Conservation (phyloP, 2,888 invertebrate genomes). For the Drosophila silvestris region DNA sequence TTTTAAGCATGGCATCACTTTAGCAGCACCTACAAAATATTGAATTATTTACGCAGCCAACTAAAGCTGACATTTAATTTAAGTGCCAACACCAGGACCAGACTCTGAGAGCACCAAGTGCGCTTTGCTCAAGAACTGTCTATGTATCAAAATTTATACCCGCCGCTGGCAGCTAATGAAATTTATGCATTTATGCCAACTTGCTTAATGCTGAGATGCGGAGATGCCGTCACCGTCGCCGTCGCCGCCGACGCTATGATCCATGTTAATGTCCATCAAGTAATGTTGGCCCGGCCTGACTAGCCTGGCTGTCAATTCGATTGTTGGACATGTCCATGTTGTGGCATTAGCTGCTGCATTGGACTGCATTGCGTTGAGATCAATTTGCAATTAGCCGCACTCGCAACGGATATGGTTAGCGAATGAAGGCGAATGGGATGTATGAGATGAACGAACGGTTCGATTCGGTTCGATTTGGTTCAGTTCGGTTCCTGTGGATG, state of each 20-base stretch:
- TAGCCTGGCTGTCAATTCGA: conserved; percentile 76
- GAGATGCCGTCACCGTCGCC: conserved; percentile 21
- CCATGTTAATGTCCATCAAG: conserved; percentile 82
- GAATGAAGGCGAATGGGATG: conserved; percentile 15
- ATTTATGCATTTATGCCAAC: conserved; percentile 82
- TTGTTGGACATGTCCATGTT: conserved; percentile 80
- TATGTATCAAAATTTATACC: conserved; percentile 35
- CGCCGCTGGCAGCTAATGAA: conserved; percentile 68
- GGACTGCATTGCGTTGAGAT: conserved; percentile 62
- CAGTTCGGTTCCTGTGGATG: conserved; percentile 35
- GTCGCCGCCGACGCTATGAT: conserved; percentile 56
- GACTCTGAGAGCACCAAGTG: not conserved
- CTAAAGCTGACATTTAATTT: conserved; percentile 77
- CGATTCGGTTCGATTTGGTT: not conserved
- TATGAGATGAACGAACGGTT: conserved; percentile 11
- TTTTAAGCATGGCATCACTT: conserved; percentile 33
- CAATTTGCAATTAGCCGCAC: conserved; percentile 82
- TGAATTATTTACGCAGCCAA: conserved; percentile 70
- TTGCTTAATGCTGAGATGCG: conserved; percentile 41
- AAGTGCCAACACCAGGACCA: conserved; percentile 68
- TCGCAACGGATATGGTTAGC: conserved; percentile 69
- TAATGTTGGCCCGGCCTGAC: conserved; percentile 52
- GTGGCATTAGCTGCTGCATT: conserved; percentile 24
- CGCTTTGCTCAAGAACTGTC: conserved; percentile 48
- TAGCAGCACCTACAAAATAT: conserved; percentile 44